Evolutionary conservation across 2,888 invertebrate genomes (phyloP), one percentile per base, ranked within the genome.

Genomic region (Ophion slaviceki): DNA sequence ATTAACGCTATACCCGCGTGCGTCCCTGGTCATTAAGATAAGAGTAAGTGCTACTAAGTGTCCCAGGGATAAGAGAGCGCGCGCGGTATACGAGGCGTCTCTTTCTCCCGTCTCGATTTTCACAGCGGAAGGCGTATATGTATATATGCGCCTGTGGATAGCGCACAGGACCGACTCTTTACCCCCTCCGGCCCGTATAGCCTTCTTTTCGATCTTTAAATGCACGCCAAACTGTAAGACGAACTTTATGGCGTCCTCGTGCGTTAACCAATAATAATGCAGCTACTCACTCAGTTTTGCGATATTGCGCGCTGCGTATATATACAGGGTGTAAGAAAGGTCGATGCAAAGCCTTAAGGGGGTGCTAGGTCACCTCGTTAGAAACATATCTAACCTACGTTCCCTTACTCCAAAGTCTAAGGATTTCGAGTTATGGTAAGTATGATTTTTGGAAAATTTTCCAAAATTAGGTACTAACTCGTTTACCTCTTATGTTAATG

Each of bases 41-140:
- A 92, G 91, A 92, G 93, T 94, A 94, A 94, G 94, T 94, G 94
- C 94, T 93, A 94, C 94, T 94, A 94, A 94, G 94, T 93, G 93
- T 94, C 93, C 90, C 89, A 88, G 83, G 91, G 94, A 94, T 93
- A 94, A 94, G 92, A 89, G 88, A 92, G 91, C 87, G 87, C 90
- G 80, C 68, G 78, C 68, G 82, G 53, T 53, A 53, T 53, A 53
- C 53, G 53, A 53, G 53, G 53, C 53, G 53, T 53, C 53, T 53
- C 53, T 53, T 53, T 53, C 53, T 80, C 80, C 87, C 87, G 87
- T 85, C 88, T 85, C 87, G 86, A 86, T 89, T 87, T 80, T 68
- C 11, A 53, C 53, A 14, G 67, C 61, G 84, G 82, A 72, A 74
- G 77, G 87, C 79, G 82, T 72, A 72, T 70, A 66, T 81, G 68